Evolutionary conservation across 2,888 invertebrate species (phyloP).

Genomic region (Sesia apiformis): DNA sequence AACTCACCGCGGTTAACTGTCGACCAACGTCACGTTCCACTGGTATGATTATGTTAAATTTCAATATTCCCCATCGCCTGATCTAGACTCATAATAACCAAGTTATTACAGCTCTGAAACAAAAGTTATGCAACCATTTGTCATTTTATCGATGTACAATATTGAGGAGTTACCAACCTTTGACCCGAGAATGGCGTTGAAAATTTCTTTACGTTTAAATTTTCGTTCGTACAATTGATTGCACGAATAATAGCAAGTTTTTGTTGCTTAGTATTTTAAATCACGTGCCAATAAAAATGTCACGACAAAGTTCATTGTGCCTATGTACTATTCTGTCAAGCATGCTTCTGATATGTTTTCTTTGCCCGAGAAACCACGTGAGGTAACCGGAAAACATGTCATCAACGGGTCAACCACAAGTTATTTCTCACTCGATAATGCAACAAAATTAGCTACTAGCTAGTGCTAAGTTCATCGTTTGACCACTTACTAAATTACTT

Average conservation of each 20-base stretch:
- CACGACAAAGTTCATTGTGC: constrained; percentile 15
- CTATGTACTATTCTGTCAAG: neutral
- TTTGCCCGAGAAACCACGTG: constrained; percentile 1
- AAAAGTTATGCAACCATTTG: constrained; percentile 8
- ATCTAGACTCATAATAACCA: constrained; percentile 1
- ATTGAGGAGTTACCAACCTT: constrained; percentile 10
- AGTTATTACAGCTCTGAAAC: constrained; percentile 8
- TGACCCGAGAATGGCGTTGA: constrained; percentile 12
- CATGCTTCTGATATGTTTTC: neutral
- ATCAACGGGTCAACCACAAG: constrained; percentile 40
- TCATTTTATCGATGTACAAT: neutral
- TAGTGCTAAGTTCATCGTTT: constrained; percentile 42
- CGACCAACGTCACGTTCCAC: constrained; percentile 40
- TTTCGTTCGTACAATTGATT: constrained; percentile 8
- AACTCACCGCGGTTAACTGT: constrained; percentile 40
- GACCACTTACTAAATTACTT: constrained; percentile 55
- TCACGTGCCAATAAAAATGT: constrained; percentile 17
- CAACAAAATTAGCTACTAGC: constrained; percentile 40
- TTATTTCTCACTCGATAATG: constrained; percentile 43
- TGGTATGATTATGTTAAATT: constrained; percentile 40
- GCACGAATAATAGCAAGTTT: constrained; percentile 10
- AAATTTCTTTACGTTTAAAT: neutral
- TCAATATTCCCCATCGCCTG: constrained; percentile 29
- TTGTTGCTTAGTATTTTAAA: constrained; percentile 10
- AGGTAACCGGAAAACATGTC: neutral